Evolutionary conservation across 2,888 invertebrate genomes (phyloP).

Genomic region (Hipparchia sbordonii): DNA sequence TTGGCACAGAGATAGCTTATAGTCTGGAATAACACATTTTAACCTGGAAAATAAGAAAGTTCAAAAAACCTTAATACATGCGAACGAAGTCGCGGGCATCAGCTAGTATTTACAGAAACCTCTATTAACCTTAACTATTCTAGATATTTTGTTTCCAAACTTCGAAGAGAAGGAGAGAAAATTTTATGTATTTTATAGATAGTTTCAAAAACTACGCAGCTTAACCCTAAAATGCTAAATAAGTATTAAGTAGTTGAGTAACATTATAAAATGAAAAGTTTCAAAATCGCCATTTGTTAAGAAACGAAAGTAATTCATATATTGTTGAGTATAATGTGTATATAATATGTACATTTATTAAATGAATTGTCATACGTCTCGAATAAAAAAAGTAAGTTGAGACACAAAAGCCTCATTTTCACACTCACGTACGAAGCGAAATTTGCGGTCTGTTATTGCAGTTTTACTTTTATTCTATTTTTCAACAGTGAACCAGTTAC

Average conservation of each 20-base stretch:
- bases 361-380: constrained; percentile 18
- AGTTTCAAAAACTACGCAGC: no score
- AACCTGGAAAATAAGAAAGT: no score
- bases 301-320: constrained; percentile 17
- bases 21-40: no score
- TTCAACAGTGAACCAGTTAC: neutral
- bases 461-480: constrained; percentile 48
- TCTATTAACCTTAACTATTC: no score
- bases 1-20: no score
- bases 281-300: constrained; percentile 14
- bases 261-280: constrained; percentile 16
- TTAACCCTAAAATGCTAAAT: neutral
- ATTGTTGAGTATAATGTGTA: neutral
- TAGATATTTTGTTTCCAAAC: no score
- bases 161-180: no score
- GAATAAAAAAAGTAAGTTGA: constrained; percentile 24
- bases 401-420: constrained; percentile 53
- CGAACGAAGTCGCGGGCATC: no score
- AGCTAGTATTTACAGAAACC: no score
- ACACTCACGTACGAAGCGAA: constrained; percentile 50
- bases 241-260: neutral
- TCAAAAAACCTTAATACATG: no score
- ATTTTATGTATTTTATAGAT: no score
- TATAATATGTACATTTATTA: no score
- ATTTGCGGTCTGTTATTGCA: constrained; percentile 54